Percentiles rank a stretch among this genome's conserved stretches.
Conservation (phyloP, 2,888 invertebrate species). For the Thymelicus lineola region DNA sequence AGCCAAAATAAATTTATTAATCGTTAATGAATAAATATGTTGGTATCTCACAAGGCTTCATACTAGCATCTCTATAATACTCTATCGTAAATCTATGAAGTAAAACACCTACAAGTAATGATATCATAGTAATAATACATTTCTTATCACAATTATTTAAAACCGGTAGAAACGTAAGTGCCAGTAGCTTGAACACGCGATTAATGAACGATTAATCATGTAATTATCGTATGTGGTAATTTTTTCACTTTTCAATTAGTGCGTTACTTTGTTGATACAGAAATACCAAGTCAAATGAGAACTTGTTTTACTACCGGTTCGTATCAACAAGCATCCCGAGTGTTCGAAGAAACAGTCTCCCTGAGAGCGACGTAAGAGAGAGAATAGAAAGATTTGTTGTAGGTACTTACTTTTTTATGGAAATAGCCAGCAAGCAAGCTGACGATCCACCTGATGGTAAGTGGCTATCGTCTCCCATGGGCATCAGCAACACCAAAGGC, state of each 20-base stretch:
- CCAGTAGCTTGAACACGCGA: not conserved
- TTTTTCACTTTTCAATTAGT: constrained; percentile 8
- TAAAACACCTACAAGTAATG: too few relatives aligned
- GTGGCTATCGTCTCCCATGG: too few relatives aligned
- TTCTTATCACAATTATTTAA: not conserved
- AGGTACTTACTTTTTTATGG: too few relatives aligned
- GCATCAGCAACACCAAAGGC: too few relatives aligned
- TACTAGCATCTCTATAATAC: too few relatives aligned
- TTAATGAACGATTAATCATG: constrained; percentile 8
- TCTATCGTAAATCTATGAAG: too few relatives aligned
- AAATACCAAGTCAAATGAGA: not conserved
- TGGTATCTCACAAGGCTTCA: too few relatives aligned
- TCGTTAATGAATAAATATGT: too few relatives aligned
- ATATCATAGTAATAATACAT: too few relatives aligned
- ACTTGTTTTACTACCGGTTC: constrained; percentile 1
- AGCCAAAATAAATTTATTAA: too few relatives aligned
- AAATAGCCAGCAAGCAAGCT: too few relatives aligned
- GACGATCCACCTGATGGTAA: too few relatives aligned
- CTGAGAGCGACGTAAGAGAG: not conserved
- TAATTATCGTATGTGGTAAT: constrained; percentile 16
- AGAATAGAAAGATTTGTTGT: not conserved
- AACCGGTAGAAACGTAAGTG: not conserved
- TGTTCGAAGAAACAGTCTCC: not conserved
- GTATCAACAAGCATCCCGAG: not conserved
- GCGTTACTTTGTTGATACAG: constrained; percentile 3